Percentiles rank a stretch among this genome's conserved stretches.
These are phyloP conservation scores for Andrena flavipes DNA, from an alignment of 2,888 invertebrate genomes.

Conservation along the genomic window DNA sequence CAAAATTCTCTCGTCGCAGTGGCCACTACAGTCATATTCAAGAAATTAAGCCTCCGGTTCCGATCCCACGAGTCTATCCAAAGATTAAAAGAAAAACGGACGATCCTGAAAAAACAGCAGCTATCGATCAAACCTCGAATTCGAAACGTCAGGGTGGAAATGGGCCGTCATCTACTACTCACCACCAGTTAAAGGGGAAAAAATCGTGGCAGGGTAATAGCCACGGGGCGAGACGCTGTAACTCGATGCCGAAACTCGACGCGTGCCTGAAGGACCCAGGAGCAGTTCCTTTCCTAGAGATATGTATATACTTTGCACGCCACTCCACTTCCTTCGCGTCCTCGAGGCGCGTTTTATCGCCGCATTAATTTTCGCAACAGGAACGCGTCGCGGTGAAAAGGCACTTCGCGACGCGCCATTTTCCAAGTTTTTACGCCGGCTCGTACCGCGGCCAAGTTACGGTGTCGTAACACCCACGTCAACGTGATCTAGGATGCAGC, in stretches of 20 bases:
- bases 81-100: neutral
- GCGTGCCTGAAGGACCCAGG: slow-evolving; percentile 51
- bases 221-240: slow-evolving; percentile 65
- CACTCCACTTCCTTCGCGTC: slow-evolving; percentile 50
- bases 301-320: slow-evolving; percentile 36
- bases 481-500: slow-evolving; percentile 8
- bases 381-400: slow-evolving; percentile 27
- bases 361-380: slow-evolving; percentile 53
- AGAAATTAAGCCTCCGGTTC: neutral
- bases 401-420: slow-evolving; percentile 31
- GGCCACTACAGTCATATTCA: neutral
- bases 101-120: slow-evolving; percentile 48
- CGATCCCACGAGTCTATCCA: slow-evolving; percentile 56
- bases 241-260: slow-evolving; percentile 68
- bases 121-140: slow-evolving; percentile 74
- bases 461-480: slow-evolving; percentile 16
- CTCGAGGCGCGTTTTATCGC: slow-evolving; percentile 51
- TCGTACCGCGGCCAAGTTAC: slow-evolving; percentile 29
- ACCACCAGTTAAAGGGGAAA: slow-evolving; percentile 45
- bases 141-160: slow-evolving; percentile 63
- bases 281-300: slow-evolving; percentile 50
- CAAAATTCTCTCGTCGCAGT: neutral
- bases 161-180: slow-evolving; percentile 55
- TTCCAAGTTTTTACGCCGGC: slow-evolving; percentile 38
- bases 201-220: slow-evolving; percentile 71